These are phyloP conservation scores for Coracias cyanogaster DNA, from an alignment of 2,797 vertebrate species.

Conservation along the genomic window DNA sequence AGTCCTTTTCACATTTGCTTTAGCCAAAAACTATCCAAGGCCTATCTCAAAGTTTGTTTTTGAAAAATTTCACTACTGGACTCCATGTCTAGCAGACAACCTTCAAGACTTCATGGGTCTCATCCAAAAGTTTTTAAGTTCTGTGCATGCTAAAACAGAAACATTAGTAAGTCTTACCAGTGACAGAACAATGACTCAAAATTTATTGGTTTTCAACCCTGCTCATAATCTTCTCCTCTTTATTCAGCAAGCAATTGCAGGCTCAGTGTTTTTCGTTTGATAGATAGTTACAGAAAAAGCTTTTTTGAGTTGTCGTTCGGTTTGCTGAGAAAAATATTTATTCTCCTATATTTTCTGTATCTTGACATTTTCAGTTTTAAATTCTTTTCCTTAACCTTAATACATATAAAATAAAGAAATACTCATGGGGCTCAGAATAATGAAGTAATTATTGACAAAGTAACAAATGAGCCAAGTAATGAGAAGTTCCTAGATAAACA, in stretches of 20 bases:
- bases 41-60: background rate
- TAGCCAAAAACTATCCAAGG: background rate
- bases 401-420: background rate
- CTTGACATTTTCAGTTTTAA: background rate
- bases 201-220: background rate
- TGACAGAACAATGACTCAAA: background rate
- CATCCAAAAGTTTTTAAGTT: background rate
- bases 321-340: background rate
- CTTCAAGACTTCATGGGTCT: fast-evolving
- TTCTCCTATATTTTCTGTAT: background rate
- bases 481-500: background rate
- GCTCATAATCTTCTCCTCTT: background rate
- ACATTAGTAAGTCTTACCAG: background rate
- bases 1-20: background rate
- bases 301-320: background rate
- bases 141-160: background rate
- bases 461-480: background rate
- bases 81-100: background rate
- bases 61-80: background rate
- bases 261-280: background rate
- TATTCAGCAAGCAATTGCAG: background rate
- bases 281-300: background rate
- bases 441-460: background rate
- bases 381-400: background rate
- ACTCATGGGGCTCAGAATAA: background rate